Conservation (phyloP, 2,888 invertebrate genomes). For the Caenorhabditis plicata region DNA sequence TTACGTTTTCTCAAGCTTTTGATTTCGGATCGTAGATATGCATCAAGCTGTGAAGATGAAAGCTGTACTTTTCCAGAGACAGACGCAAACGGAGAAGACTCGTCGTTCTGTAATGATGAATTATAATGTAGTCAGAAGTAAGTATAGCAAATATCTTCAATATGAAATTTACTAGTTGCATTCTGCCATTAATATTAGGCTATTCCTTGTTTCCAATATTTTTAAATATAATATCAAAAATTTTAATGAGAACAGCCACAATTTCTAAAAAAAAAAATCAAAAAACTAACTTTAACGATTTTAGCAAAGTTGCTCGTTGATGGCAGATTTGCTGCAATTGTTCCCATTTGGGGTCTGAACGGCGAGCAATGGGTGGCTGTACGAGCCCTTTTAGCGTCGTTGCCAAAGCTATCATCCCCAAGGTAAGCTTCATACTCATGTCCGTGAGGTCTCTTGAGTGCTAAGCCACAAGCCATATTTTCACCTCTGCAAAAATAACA, state of each 20-base stretch:
- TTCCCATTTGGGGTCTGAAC: slow-evolving; percentile 63
- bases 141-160: slow-evolving; percentile 8
- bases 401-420: slow-evolving; percentile 48
- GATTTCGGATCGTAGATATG: slow-evolving; percentile 58
- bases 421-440: slow-evolving; percentile 62
- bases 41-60: slow-evolving; percentile 48
- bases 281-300: slow-evolving; percentile 22
- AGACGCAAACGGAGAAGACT: slow-evolving; percentile 1
- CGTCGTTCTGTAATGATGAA: slow-evolving; percentile 2
- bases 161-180: slow-evolving; percentile 10
- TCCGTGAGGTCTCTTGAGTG: slow-evolving; percentile 64
- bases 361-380: slow-evolving; percentile 59
- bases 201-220: too few relatives aligned
- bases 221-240: too few relatives aligned
- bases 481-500: slow-evolving; percentile 22
- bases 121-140: slow-evolving; percentile 11
- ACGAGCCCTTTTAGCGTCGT: slow-evolving; percentile 59
- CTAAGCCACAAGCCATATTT: slow-evolving; percentile 65
- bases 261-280: not conserved
- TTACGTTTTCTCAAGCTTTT: slow-evolving; percentile 54
- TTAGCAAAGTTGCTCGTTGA: slow-evolving; percentile 45
- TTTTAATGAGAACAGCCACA: not conserved
- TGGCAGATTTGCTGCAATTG: slow-evolving; percentile 53
- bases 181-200: slow-evolving; percentile 21
- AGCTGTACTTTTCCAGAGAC: not conserved